Percentiles rank a stretch among this genome's conserved stretches.
phyloP scores from a whole-genome alignment of 2,797 vertebrate species.

The Acrossocheilus fasciatus region DNA sequence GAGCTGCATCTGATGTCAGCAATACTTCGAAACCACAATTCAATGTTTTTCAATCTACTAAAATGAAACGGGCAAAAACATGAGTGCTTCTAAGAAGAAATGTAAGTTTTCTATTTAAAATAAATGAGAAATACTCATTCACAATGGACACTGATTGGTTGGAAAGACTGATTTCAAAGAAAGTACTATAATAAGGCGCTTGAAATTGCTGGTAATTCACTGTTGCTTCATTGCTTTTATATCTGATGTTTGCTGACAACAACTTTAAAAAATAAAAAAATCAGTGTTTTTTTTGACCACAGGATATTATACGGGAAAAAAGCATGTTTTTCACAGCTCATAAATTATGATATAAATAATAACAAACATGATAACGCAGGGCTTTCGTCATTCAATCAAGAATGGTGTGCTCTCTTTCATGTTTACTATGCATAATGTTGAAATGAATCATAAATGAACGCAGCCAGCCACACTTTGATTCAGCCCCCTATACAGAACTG shows the following conservation, averaged over 20 bases:
- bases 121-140: neutral
- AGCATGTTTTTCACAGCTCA: constrained; percentile 22
- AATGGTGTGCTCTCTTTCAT: neutral
- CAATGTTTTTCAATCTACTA: neutral
- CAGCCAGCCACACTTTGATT: neutral
- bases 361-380: neutral
- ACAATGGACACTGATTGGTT: neutral
- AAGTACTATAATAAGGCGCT: neutral
- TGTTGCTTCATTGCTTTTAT: constrained; percentile 1
- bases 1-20: neutral
- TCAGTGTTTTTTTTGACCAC: constrained; percentile 21
- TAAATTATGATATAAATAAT: constrained; percentile 3
- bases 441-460: neutral
- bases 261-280: neutral
- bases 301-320: constrained; percentile 34
- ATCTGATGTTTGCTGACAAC: constrained; percentile 31
- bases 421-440: neutral
- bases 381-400: constrained; percentile 23
- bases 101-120: neutral
- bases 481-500: neutral
- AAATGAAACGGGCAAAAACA: neutral
- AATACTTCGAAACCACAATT: neutral
- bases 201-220: constrained; percentile 26
- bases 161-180: neutral
- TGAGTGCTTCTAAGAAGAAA: neutral